Evolutionary conservation across 2,888 invertebrate species (phyloP).

Genomic region (Lomographa bimaculata): DNA sequence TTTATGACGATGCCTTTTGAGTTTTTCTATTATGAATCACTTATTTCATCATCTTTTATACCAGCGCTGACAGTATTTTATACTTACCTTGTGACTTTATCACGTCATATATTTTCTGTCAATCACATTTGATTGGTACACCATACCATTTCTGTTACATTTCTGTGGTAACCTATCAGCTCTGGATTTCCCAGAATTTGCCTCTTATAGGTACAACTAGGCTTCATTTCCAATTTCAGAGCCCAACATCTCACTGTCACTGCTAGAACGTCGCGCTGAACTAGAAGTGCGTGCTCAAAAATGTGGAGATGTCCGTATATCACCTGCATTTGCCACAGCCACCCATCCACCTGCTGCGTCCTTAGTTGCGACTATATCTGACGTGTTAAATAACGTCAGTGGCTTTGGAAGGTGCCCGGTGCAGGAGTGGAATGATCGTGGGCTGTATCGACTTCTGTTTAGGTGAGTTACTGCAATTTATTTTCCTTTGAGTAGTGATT

Average conservation of each 20-base stretch:
- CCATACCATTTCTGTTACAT: too few relatives aligned
- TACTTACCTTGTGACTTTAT: too few relatives aligned
- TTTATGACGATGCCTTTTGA: too few relatives aligned
- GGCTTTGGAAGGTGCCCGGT: conserved; percentile 57
- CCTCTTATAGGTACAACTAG: too few relatives aligned
- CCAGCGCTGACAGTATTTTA: too few relatives aligned
- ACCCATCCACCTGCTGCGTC: conserved; percentile 54
- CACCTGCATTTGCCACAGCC: conserved; percentile 33
- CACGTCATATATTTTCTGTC: too few relatives aligned
- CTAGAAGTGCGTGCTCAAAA: conserved; percentile 70
- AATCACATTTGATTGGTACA: too few relatives aligned
- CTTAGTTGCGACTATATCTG: conserved; percentile 55
- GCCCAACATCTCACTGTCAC: conserved; percentile 61
- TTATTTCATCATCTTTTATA: too few relatives aligned
- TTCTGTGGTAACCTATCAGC: too few relatives aligned
- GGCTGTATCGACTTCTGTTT: conserved; percentile 66
- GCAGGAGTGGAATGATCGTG: conserved; percentile 65
- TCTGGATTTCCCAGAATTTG: too few relatives aligned
- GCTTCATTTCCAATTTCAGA: conserved; percentile 55
- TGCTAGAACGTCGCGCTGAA: conserved; percentile 64
- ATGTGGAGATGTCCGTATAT: conserved; percentile 49
- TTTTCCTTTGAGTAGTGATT: too few relatives aligned
- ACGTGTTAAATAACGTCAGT: conserved; percentile 59
- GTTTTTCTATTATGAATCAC: too few relatives aligned
- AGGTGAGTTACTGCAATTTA: conserved; percentile 47